Conservation (phyloP, 2,888 invertebrate genomes). For the Dasypogon diadema region DNA sequence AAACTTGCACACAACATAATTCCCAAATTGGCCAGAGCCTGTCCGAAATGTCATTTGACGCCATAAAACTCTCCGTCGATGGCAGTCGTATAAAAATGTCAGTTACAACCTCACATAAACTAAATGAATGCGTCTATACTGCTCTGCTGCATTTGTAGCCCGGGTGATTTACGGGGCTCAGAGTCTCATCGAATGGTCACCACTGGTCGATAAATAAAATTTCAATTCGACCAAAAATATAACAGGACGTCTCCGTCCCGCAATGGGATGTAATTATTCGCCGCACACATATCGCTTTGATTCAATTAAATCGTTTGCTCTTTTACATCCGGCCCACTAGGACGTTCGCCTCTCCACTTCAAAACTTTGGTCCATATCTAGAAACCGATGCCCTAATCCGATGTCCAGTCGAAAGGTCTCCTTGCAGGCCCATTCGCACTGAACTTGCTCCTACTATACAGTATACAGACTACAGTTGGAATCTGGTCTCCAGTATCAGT, state of each 20-base stretch:
- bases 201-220: conserved; percentile 56
- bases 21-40: conserved; percentile 4
- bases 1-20: conserved; percentile 30
- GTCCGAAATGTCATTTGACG: conserved; percentile 10
- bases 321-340: conserved; percentile 49
- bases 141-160: conserved; percentile 52
- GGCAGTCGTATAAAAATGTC: conserved; percentile 54
- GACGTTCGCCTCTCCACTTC: conserved; percentile 7
- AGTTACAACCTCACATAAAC: conserved; percentile 55
- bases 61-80: conserved; percentile 44
- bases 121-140: conserved; percentile 51
- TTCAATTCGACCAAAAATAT: conserved; percentile 57
- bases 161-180: conserved; percentile 51
- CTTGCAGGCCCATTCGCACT: conserved; percentile 16
- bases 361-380: neutral
- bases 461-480: conserved; percentile 19
- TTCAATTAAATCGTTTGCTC: conserved; percentile 54
- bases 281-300: conserved; percentile 54
- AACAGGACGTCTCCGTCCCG: conserved; percentile 47
- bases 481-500: neutral
- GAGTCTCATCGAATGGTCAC: conserved; percentile 55
- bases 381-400: neutral
- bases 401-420: conserved; percentile 4
- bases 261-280: conserved; percentile 54
- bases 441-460: neutral